Evolutionary conservation across 2,797 vertebrate species (phyloP).

Genomic region (Notolepis coatsorum): DNA sequence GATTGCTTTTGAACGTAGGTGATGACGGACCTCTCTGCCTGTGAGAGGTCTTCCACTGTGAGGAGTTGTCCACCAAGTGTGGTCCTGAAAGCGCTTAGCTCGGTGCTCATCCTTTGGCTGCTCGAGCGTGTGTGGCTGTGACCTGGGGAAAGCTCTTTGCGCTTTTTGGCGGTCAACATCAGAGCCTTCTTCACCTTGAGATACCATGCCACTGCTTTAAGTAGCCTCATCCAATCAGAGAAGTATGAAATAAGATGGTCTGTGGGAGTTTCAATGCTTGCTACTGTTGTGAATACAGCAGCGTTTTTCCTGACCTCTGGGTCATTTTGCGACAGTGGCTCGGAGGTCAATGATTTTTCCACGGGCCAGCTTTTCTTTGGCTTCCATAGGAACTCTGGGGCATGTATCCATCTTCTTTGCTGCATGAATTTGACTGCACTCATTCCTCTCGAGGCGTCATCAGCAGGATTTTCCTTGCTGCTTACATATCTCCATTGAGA

Average conservation of each 20-base stretch:
- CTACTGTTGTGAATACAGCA: background rate
- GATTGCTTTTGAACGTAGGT: background rate
- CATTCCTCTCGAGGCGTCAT: background rate
- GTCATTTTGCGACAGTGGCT: background rate
- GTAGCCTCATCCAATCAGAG: background rate
- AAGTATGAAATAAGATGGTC: background rate
- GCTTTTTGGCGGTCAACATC: background rate
- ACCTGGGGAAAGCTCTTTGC: background rate
- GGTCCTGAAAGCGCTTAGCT: background rate
- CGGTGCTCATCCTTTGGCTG: background rate
- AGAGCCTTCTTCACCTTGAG: background rate
- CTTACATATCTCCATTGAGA: slow-evolving; percentile 5
- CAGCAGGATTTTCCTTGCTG: background rate
- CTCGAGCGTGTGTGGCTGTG: background rate
- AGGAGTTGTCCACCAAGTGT: background rate
- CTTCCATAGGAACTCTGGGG: background rate
- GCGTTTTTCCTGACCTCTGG: background rate
- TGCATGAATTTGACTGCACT: background rate
- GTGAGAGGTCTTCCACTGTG: background rate
- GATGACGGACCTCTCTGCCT: background rate
- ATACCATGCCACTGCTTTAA: background rate
- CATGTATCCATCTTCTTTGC: background rate
- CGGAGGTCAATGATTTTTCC: too few relatives aligned
- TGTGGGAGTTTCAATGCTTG: background rate
- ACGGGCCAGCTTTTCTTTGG: background rate